Evolutionary conservation across 2,888 invertebrate species (phyloP).

Genomic region (Ectemnius cavifrons): DNA sequence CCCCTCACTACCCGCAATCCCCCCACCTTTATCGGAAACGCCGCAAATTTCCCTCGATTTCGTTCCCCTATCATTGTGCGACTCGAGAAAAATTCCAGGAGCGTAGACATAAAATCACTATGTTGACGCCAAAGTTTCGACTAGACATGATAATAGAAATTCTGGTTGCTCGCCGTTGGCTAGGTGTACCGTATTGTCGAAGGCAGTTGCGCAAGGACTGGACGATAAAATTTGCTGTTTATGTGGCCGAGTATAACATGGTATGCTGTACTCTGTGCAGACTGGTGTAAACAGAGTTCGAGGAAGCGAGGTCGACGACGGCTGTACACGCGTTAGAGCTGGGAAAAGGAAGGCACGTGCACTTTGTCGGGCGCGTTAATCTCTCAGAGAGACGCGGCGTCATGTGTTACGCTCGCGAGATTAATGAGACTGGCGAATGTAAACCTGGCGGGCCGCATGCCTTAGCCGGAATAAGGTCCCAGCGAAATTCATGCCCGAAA

Average conservation of each 20-base stretch:
- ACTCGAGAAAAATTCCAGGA: too few relatives aligned
- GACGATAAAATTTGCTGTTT: neutral
- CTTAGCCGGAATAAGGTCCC: neutral
- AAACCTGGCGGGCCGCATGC: slow-evolving; percentile 15
- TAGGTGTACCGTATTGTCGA: neutral
- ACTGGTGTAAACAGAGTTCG: slow-evolving; percentile 13
- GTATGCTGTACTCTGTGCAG: neutral
- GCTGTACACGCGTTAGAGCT: neutral
- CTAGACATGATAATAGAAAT: too few relatives aligned
- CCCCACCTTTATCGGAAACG: too few relatives aligned
- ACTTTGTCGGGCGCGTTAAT: slow-evolving; percentile 33
- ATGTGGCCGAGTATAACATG: too few relatives aligned
- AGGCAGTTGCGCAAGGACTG: neutral
- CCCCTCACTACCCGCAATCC: too few relatives aligned
- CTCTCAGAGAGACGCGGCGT: slow-evolving; percentile 35
- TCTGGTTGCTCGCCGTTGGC: too few relatives aligned
- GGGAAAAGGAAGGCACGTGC: slow-evolving; percentile 22
- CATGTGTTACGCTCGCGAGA: slow-evolving; percentile 31
- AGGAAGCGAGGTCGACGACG: slow-evolving; percentile 12
- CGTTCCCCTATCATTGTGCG: neutral
- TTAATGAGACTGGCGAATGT: slow-evolving; percentile 37
- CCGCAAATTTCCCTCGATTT: slow-evolving; percentile 9
- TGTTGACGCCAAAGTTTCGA: too few relatives aligned
- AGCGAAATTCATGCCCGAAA: too few relatives aligned
- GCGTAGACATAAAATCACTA: too few relatives aligned